Percentiles rank a stretch among this genome's conserved stretches.
Conservation (phyloP, 2,797 vertebrate species). For the Crax fasciolata region DNA sequence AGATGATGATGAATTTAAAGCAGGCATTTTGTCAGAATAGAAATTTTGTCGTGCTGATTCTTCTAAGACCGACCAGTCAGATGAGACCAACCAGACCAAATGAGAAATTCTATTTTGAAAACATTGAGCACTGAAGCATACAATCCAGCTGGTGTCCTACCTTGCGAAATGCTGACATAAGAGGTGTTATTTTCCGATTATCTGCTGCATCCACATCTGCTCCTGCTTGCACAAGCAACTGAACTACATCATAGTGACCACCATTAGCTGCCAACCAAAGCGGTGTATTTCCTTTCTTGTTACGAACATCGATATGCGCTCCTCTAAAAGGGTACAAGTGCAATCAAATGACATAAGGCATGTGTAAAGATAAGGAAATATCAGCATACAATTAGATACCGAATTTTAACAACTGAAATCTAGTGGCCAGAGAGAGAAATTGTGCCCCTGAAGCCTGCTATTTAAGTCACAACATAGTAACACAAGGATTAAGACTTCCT, state of each 20-base stretch:
- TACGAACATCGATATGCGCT: slow-evolving; percentile 97
- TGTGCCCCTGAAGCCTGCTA: not conserved
- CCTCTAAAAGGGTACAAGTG: slow-evolving; percentile 82
- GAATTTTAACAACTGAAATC: not conserved
- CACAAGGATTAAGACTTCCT: not conserved
- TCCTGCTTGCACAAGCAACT: slow-evolving; percentile 94
- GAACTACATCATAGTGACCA: slow-evolving; percentile 97
- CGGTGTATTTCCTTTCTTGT: slow-evolving; percentile 99
- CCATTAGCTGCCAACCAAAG: slow-evolving; percentile 97
- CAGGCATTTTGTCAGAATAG: not conserved
- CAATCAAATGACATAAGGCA: not conserved
- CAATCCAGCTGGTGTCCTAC: slow-evolving; percentile 69
- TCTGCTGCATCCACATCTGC: slow-evolving; percentile 99
- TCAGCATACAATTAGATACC: not conserved
- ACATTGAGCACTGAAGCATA: not conserved
- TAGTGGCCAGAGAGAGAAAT: not conserved
- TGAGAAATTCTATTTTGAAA: not conserved
- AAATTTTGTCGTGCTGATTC: not conserved
- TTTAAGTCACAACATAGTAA: not conserved
- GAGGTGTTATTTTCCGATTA: slow-evolving; percentile 97
- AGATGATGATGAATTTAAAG: not conserved
- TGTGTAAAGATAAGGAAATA: not conserved
- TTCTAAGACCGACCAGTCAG: not conserved
- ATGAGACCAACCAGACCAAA: not conserved
- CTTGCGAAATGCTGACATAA: slow-evolving; percentile 99